Conservation (phyloP, 2,797 vertebrate species). For the Coregonus ussuriensis region DNA sequence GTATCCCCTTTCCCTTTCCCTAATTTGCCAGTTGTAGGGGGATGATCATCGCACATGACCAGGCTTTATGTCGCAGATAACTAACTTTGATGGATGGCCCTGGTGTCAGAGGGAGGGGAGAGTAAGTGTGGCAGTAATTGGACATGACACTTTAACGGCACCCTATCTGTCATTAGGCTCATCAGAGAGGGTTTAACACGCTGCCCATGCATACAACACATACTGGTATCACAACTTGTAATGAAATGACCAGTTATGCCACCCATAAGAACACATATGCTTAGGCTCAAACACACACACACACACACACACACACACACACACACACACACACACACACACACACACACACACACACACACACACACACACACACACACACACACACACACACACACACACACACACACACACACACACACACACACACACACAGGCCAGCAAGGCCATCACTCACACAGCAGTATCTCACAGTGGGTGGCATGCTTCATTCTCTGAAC, state of each 20-base stretch:
- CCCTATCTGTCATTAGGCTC: slow-evolving; percentile 49
- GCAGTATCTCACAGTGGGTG: slow-evolving; percentile 43
- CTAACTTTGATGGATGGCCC: slow-evolving; percentile 23
- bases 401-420: background rate
- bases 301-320: background rate
- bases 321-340: background rate
- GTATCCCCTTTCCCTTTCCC: too few relatives aligned
- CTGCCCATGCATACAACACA: slow-evolving; percentile 49
- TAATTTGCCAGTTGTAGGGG: slow-evolving; percentile 35
- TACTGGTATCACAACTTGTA: slow-evolving; percentile 21
- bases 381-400: background rate
- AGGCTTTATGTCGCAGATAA: slow-evolving; percentile 30
- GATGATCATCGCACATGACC: slow-evolving; percentile 34
- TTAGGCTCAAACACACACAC: background rate
- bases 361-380: background rate
- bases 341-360: slow-evolving; percentile 3
- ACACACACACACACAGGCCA: slow-evolving; percentile 3
- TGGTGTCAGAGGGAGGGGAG: slow-evolving; percentile 35
- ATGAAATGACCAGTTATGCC: slow-evolving; percentile 33
- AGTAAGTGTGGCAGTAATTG: slow-evolving; percentile 50
- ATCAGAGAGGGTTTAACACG: slow-evolving; percentile 21
- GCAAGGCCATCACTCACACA: slow-evolving; percentile 50
- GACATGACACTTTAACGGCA: slow-evolving; percentile 62
- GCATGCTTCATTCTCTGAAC: slow-evolving; percentile 56
- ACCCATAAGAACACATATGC: slow-evolving; percentile 14